Evolutionary conservation across 35 echinoderm and acorn worm species (phyloP), one percentile per base, ranked within the genome.

Genomic region (Chiridota heheva): DNA sequence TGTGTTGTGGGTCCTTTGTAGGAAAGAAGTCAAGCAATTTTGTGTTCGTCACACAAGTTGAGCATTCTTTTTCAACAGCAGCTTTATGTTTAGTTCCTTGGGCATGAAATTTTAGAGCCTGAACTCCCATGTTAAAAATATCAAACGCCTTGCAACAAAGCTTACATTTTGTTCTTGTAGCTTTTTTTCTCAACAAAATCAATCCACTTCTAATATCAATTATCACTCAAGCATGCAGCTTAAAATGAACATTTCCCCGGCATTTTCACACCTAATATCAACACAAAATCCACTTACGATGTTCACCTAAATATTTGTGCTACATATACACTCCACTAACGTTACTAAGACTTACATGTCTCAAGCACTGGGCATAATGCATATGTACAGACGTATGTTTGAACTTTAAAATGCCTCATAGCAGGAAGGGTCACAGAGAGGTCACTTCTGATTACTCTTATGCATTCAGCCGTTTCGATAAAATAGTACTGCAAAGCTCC

Each of bases 261-360:
- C 60, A 63, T 63, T 63, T 63, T 63, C 60, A 29, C n/a, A n/a
- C n/a, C n/a, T n/a, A n/a, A n/a, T n/a, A 63, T 63, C 60, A 63
- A 29, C 60, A 27, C 8, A 63, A 22, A 63, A 63, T 63, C 26
- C 60, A 63, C 60, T 22, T 63, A 63, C n/a, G n/a, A n/a, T n/a
- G n/a, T n/a, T n/a, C n/a, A n/a, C n/a, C n/a, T n/a, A n/a, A n/a
- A n/a, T n/a, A n/a, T n/a, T n/a, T n/a, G n/a, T n/a, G n/a, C n/a
- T n/a, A n/a, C n/a, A n/a, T n/a, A n/a, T n/a, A n/a, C n/a, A n/a
- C n/a, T n/a, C n/a, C n/a, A n/a, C n/a, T n/a, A n/a, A n/a, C n/a
- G n/a, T n/a, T n/a, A n/a, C n/a, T n/a, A n/a, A n/a, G n/a, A n/a
- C n/a, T n/a, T n/a, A n/a, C n/a, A n/a, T n/a, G n/a, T n/a, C n/a